A percentile compares a stretch with the other conserved stretches of the same genome.
Evolutionary conservation across 2,888 invertebrate genomes (phyloP).

Genomic region (Tryphoninae sp.): DNA sequence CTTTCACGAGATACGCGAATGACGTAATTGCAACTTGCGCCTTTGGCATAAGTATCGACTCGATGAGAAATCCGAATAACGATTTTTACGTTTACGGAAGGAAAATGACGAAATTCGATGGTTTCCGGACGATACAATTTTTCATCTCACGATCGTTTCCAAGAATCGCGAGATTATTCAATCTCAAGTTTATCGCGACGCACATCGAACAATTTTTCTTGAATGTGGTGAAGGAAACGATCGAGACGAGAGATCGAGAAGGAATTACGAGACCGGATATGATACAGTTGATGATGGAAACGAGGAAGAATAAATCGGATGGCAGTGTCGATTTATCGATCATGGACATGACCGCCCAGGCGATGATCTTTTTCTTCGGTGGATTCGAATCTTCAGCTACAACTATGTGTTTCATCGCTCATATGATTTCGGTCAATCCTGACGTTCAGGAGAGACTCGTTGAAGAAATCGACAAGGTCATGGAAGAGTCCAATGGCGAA

Average conservation of each 20-base stretch:
- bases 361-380: constrained; percentile 77
- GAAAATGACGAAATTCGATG: constrained; percentile 54
- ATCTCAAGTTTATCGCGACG: constrained; percentile 43
- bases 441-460: constrained; percentile 72
- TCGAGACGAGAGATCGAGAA: constrained; percentile 65
- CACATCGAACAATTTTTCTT: constrained; percentile 63
- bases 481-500: constrained; percentile 60
- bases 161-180: constrained; percentile 61
- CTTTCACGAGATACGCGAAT: constrained; percentile 51
- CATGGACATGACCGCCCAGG: constrained; percentile 82
- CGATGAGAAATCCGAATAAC: constrained; percentile 65
- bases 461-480: constrained; percentile 72
- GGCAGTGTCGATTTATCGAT: constrained; percentile 63
- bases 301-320: constrained; percentile 63
- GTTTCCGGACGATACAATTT: constrained; percentile 41
- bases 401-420: constrained; percentile 70
- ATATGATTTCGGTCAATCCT: constrained; percentile 71
- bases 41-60: constrained; percentile 73
- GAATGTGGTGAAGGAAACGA: constrained; percentile 61
- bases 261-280: constrained; percentile 71
- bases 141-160: constrained; percentile 60
- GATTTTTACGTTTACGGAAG: constrained; percentile 55
- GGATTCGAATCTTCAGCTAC: constrained; percentile 75
- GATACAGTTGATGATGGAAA: constrained; percentile 83
- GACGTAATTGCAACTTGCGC: constrained; percentile 72